Conservation (phyloP, 2,113 vertebrate species). For the Phalacrocorax pelagicus region DNA sequence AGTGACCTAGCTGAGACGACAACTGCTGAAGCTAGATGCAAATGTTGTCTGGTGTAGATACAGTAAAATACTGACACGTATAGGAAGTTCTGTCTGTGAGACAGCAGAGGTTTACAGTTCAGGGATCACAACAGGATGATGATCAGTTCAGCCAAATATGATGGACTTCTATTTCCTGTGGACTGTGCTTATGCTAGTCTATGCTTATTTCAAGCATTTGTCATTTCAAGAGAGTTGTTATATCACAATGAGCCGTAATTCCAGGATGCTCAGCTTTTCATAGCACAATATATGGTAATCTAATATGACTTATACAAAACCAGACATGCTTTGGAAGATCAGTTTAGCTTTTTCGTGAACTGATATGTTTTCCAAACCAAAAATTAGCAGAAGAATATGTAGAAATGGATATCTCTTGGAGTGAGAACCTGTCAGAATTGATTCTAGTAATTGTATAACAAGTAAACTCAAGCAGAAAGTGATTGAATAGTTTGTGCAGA, state of each 20-base stretch:
- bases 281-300: not conserved
- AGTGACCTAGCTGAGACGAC: not conserved
- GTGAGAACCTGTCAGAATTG: not conserved
- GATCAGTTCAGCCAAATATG: not conserved
- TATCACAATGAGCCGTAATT: not conserved
- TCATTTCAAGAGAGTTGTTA: not conserved
- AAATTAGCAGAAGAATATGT: not conserved
- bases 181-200: not conserved
- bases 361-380: not conserved
- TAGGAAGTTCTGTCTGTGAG: not conserved
- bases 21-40: not conserved
- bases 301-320: not conserved
- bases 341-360: not conserved
- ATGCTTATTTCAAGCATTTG: not conserved
- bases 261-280: not conserved
- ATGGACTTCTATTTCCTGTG: not conserved
- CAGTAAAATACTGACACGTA: rapidly evolving
- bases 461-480: not conserved
- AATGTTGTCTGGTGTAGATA: not conserved
- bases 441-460: not conserved
- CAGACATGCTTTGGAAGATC: not conserved
- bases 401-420: not conserved
- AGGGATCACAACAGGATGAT: not conserved
- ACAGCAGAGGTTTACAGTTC: not conserved
- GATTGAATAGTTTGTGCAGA: not conserved